Conservation (phyloP, 2,888 invertebrate species). For the Tenthredo distinguenda region DNA sequence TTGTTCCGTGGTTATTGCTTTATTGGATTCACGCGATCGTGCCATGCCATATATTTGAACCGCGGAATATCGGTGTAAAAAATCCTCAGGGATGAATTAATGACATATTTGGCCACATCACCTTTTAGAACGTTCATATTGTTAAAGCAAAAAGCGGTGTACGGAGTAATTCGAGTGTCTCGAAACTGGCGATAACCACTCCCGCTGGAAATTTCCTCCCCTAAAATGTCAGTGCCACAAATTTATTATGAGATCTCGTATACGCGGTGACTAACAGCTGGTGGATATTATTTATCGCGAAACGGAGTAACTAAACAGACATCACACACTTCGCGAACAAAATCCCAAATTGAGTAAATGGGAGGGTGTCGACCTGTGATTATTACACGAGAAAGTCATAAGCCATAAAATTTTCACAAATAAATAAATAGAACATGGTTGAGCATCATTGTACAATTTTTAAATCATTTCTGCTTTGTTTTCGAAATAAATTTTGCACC, state of each 20-base stretch:
- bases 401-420: neutral
- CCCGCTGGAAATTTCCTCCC: neutral
- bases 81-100: neutral
- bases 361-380: neutral
- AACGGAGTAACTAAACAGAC: neutral
- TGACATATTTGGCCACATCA: neutral
- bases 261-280: neutral
- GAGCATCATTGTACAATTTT: neutral
- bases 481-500: neutral
- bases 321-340: neutral
- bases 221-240: neutral
- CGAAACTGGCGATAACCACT: neutral
- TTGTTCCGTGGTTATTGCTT: slow-evolving; percentile 12
- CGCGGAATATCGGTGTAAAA: neutral
- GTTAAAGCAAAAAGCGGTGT: neutral
- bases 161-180: slow-evolving; percentile 13
- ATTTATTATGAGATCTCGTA: slow-evolving; percentile 12
- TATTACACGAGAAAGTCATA: neutral
- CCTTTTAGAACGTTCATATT: neutral
- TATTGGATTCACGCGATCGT: slow-evolving; percentile 11
- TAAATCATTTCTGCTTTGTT: neutral
- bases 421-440: neutral
- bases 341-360: neutral
- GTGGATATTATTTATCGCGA: neutral
- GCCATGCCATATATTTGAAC: neutral